Percentiles rank a stretch among this genome's conserved stretches.
Evolutionary conservation across 2,113 vertebrate species (phyloP).

Genomic region (Pedionomus torquatus): DNA sequence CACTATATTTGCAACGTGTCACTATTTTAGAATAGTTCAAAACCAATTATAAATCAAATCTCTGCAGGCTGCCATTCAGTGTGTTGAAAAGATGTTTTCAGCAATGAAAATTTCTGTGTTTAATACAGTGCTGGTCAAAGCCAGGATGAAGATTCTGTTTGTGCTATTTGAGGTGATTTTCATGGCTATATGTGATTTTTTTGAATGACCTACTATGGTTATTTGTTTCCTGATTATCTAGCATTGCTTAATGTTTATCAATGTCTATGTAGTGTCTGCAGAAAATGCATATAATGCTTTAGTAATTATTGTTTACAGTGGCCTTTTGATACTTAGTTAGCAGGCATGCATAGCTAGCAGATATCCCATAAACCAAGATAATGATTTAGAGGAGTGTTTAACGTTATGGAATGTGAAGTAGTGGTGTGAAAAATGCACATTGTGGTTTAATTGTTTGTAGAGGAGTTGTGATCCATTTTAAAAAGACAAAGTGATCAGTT

Average conservation of each 20-base stretch:
- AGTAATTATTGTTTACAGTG: conserved; percentile 60
- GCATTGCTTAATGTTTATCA: background rate
- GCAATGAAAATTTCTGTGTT: background rate
- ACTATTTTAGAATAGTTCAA: conserved; percentile 31
- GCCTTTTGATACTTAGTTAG: conserved; percentile 50
- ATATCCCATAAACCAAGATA: conserved; percentile 13
- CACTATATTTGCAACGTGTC: background rate
- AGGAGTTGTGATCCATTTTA: background rate
- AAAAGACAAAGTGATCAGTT: background rate
- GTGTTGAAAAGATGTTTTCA: background rate
- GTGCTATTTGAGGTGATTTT: background rate
- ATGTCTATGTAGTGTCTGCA: background rate
- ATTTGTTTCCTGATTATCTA: conserved; percentile 20
- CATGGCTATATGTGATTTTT: conserved; percentile 37
- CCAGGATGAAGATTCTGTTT: background rate
- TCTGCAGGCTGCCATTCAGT: conserved; percentile 20
- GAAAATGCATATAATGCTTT: conserved; percentile 34
- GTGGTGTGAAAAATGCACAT: conserved; percentile 17
- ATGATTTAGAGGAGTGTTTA: conserved; percentile 52
- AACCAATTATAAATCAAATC: conserved; percentile 15
- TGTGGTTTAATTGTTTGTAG: conserved; percentile 39
- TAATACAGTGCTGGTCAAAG: background rate
- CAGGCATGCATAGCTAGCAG: background rate
- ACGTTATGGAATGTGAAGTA: conserved; percentile 21
- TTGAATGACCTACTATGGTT: background rate